Conservation (phyloP, 92 coral and sea anemone genomes). For the Galaxea fascicularis region DNA sequence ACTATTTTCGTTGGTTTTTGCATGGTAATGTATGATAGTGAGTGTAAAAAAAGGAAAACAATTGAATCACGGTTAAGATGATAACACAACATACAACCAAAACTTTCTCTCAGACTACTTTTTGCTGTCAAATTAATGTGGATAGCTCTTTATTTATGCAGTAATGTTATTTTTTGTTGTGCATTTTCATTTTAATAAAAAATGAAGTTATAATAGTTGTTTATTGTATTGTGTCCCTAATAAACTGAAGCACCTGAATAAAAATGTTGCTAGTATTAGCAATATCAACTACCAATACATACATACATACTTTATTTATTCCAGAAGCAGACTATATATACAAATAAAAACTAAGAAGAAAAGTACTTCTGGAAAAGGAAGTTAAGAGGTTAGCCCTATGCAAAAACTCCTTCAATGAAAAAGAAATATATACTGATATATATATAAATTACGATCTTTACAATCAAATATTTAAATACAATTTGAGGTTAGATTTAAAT, state of each 20-base stretch:
- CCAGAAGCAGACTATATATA: no score
- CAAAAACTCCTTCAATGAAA: no score
- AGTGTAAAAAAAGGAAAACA: slow-evolving; percentile 8
- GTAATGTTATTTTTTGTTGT: slow-evolving; percentile 1
- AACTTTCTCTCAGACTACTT: slow-evolving; percentile 1
- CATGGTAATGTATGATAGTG: neutral
- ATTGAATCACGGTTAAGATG: slow-evolving; percentile 25
- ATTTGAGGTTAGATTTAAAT: no score
- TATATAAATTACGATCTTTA: no score
- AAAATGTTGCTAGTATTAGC: neutral
- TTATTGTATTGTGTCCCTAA: slow-evolving; percentile 12
- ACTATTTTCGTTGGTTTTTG: neutral
- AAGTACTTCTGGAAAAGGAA: no score
- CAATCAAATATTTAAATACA: no score
- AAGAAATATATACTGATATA: no score
- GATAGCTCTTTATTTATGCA: slow-evolving; percentile 19
- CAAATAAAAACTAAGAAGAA: no score
- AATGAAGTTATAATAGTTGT: neutral
- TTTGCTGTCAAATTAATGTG: slow-evolving; percentile 10
- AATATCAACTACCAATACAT: slow-evolving; percentile 17
- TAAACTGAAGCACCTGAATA: slow-evolving; percentile 5
- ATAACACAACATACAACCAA: neutral
- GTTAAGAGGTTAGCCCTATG: no score
- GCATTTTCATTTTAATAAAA: neutral
- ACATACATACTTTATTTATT: no score